Evolutionary conservation across 2,888 invertebrate genomes (phyloP), one percentile per base, ranked within the genome.

Genomic region (Netelia melanura): DNA sequence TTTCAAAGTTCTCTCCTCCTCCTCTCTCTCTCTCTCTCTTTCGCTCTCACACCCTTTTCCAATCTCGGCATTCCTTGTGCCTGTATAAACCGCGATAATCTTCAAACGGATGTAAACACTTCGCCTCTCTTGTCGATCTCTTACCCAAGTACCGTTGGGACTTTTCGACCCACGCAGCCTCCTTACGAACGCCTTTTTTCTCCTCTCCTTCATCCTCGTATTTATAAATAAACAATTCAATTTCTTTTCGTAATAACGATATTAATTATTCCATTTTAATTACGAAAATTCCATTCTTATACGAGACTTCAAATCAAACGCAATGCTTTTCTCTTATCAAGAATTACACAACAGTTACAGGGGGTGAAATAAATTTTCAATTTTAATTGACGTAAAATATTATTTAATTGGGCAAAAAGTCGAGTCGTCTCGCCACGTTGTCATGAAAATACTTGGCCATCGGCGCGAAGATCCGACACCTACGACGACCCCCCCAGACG

Each of bases 31-130:
- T 62, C 3, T 30, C 30, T 52, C 56, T 8, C 11, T 23, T 17
- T 9, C 23, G 23, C 14, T 48, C 72, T 38, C 54, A 56, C 48
- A 72, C 72, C 58, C 43, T 48, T 58, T 77, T 77, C 56, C 52
- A 77, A 38, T 77, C 68, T 77, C 79, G 38, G 21, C 23, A 10
- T 62, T 38, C 43, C 74, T n/a, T 14, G 38, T 23, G 81, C 80
- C 78, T 77, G 81, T 75, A 84, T 54, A 71, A 86, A 81, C 75
- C 82, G 85, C 85, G 82, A 85, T 85, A 82, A 85, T 85, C 85
- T 82, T 76, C 64, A 75, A 70, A 81, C 84, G 84, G 77, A 81
- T 84, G 84, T 84, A 84, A 84, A 84, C 85, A 82, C 78, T 85
- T 82, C 76, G 78, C 65, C 70, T 79, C 70, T 64, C 54, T 38